These are phyloP conservation scores for Drosophila pruinosa DNA, from an alignment of 1,140 invertebrate genomes.

Conservation along the genomic window DNA sequence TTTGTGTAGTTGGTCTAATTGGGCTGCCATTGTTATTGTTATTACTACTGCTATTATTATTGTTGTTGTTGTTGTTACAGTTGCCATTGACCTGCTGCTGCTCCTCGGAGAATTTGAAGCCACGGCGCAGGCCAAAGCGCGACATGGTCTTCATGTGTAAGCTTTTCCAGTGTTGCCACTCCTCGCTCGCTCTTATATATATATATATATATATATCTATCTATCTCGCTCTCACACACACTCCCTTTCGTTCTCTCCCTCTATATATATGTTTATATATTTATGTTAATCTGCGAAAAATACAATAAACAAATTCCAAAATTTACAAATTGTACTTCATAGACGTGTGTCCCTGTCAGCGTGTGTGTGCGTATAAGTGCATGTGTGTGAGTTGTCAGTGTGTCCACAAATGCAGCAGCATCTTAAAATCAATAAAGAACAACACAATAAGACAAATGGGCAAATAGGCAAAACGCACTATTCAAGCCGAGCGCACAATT, in stretches of 20 bases:
- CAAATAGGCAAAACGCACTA: constrained; percentile 15
- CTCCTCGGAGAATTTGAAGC: constrained; percentile 72
- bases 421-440: constrained; percentile 50
- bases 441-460: constrained; percentile 20
- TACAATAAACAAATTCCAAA: constrained; percentile 15
- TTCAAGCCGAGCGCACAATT: constrained; percentile 35
- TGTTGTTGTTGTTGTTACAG: constrained; percentile 21
- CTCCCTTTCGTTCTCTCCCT: neutral
- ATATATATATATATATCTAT: neutral
- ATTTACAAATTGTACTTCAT: constrained; percentile 32
- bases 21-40: constrained; percentile 31
- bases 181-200: neutral
- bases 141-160: constrained; percentile 74
- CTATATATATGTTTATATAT: neutral
- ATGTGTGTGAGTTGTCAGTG: constrained; percentile 28
- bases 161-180: constrained; percentile 43
- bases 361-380: neutral
- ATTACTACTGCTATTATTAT: constrained; percentile 11
- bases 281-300: constrained; percentile 15
- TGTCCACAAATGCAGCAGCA: constrained; percentile 47
- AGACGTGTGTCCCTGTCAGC: too few species aligned
- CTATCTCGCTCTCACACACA: neutral
- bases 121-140: constrained; percentile 78
- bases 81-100: constrained; percentile 65
- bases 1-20: constrained; percentile 44